phyloP scores from a whole-genome alignment of 2,888 invertebrate genomes.

The Drosophila aldrichi region DNA sequence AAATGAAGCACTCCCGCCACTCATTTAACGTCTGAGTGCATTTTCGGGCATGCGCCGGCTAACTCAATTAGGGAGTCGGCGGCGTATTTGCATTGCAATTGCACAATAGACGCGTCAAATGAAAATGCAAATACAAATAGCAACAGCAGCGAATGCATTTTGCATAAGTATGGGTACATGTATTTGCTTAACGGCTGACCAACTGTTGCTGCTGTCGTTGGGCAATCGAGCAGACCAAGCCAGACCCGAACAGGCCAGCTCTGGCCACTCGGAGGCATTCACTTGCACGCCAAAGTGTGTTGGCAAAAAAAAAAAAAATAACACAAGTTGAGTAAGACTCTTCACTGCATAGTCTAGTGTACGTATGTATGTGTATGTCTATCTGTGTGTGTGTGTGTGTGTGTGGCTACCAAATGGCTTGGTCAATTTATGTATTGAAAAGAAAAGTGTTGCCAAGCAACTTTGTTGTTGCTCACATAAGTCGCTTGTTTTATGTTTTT shows the following conservation, averaged over 20 bases:
- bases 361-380: not conserved
- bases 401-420: constrained; percentile 11
- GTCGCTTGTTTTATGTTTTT: constrained; percentile 44
- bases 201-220: constrained; percentile 51
- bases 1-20: constrained; percentile 42
- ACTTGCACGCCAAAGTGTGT: constrained; percentile 53
- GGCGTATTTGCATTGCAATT: constrained; percentile 46
- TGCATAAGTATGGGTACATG: constrained; percentile 29
- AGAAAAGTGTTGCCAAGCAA: constrained; percentile 58
- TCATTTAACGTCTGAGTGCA: constrained; percentile 23
- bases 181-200: constrained; percentile 61
- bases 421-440: constrained; percentile 53
- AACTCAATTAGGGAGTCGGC: constrained; percentile 26
- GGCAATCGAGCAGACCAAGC: constrained; percentile 50
- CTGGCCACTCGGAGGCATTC: constrained; percentile 49
- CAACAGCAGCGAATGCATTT: constrained; percentile 31
- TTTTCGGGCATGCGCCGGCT: constrained; percentile 22
- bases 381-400: constrained; percentile 1
- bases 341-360: constrained; percentile 32
- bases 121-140: constrained; percentile 33
- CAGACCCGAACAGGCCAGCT: constrained; percentile 25
- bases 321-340: constrained; percentile 54
- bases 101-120: constrained; percentile 49
- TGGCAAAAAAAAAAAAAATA: constrained; percentile 39
- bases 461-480: constrained; percentile 35